phyloP scores from a whole-genome alignment of 2,888 invertebrate species.

The Matsumyia berberina region DNA sequence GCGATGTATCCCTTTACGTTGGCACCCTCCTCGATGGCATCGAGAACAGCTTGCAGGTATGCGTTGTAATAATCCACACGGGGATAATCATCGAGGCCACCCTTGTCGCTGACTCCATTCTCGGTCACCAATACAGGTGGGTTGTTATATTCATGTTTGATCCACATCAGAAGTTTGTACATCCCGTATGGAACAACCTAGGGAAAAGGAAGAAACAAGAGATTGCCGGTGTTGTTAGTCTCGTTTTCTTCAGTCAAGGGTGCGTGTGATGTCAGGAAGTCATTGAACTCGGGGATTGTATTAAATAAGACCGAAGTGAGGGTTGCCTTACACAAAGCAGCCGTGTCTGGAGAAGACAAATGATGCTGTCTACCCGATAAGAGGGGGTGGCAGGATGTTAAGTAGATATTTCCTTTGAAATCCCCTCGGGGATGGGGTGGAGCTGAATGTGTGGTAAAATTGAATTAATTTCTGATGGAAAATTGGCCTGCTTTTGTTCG shows the following conservation, averaged over 20 bases:
- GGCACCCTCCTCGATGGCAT: constrained; percentile 86
- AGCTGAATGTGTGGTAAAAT: constrained; percentile 51
- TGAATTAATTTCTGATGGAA: constrained; percentile 70
- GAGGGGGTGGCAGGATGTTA: constrained; percentile 28
- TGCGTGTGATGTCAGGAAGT: constrained; percentile 37
- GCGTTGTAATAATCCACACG: constrained; percentile 86
- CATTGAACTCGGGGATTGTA: constrained; percentile 59
- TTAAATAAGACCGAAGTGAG: constrained; percentile 35
- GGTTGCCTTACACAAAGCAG: constrained; percentile 16
- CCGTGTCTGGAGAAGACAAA: constrained; percentile 52
- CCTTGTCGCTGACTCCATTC: constrained; percentile 86
- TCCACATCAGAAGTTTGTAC: constrained; percentile 87
- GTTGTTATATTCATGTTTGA: constrained; percentile 86
- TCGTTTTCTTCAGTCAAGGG: constrained; percentile 6
- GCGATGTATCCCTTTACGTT: constrained; percentile 88
- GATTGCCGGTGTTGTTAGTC: constrained; percentile 8
- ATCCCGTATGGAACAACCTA: constrained; percentile 89
- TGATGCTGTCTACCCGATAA: constrained; percentile 63
- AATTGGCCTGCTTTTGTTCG: constrained; percentile 53
- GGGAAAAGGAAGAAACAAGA: constrained; percentile 48
- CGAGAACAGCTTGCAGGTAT: constrained; percentile 82
- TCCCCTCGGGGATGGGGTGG: background rate
- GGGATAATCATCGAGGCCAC: constrained; percentile 84
- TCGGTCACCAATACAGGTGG: constrained; percentile 87
- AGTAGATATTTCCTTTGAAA: constrained; percentile 48